phyloP scores from a whole-genome alignment of 2,113 vertebrate species.

The Ahaetulla prasina region DNA sequence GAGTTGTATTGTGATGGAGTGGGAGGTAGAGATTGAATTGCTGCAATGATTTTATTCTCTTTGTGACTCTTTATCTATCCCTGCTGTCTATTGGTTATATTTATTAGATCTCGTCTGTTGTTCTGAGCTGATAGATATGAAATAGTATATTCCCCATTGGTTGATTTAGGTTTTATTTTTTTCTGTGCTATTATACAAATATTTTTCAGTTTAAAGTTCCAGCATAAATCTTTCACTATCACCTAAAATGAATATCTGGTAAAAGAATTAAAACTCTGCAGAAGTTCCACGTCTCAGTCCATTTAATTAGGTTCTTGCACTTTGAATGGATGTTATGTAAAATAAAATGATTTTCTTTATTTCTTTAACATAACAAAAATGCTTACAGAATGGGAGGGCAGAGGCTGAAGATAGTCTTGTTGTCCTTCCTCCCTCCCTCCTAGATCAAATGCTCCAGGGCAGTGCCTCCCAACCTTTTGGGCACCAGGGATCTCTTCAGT shows the following conservation, averaged over 20 bases:
- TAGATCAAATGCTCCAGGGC: background rate
- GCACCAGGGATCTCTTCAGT: too few relatives aligned
- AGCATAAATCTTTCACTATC: background rate
- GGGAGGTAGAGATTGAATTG: background rate
- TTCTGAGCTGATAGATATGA: background rate
- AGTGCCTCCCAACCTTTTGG: too few relatives aligned
- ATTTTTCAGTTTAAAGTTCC: background rate
- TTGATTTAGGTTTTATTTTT: background rate
- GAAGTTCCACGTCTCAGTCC: background rate
- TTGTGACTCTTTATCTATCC: background rate
- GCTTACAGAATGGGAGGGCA: background rate
- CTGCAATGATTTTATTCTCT: background rate
- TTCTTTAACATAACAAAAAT: background rate
- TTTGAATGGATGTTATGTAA: background rate
- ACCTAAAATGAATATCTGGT: background rate
- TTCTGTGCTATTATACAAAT: background rate
- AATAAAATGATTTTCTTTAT: background rate
- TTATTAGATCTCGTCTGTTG: background rate
- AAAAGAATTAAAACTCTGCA: background rate
- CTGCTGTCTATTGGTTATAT: background rate
- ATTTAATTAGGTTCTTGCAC: background rate
- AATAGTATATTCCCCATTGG: background rate
- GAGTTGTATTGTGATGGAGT: background rate
- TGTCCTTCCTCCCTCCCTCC: background rate
- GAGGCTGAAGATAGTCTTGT: background rate